A percentile compares a stretch with the other conserved stretches of the same genome.
Conservation (phyloP, 2,888 invertebrate genomes). For the Standfussiana lucernea region DNA sequence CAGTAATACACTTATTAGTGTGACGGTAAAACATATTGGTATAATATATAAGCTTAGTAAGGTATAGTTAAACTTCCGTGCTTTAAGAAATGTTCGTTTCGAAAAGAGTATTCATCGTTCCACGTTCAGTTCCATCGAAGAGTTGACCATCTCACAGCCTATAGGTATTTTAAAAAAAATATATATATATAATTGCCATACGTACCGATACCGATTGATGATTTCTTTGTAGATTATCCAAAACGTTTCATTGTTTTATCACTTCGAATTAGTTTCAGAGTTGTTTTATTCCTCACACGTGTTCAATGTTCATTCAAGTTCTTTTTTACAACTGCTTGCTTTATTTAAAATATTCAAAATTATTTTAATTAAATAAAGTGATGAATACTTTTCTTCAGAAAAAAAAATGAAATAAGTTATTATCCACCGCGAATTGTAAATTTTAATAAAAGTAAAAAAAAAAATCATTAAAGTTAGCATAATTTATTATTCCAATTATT, state of each 20-base stretch:
- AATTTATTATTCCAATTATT: slow-evolving; percentile 25
- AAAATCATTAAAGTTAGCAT: slow-evolving; percentile 4
- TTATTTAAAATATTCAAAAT: not conserved
- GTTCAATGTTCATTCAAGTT: slow-evolving; percentile 14
- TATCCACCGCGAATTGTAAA: not conserved
- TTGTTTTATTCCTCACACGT: not conserved
- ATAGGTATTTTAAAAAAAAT: not conserved
- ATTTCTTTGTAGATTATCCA: not conserved
- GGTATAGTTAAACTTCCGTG: not conserved
- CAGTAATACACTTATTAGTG: not conserved
- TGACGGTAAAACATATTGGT: not conserved
- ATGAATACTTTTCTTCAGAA: not conserved
- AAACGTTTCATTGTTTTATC: not conserved
- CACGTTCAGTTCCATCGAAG: not conserved
- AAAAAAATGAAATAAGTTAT: not conserved
- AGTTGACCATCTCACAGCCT: not conserved
- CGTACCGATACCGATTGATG: slow-evolving; percentile 33
- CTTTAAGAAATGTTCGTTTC: not conserved
- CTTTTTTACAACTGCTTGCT: slow-evolving; percentile 8
- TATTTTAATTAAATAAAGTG: too few relatives aligned
- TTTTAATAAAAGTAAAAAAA: too few relatives aligned
- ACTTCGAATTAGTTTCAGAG: not conserved
- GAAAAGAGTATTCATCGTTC: not conserved
- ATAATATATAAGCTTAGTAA: not conserved
- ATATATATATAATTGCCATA: slow-evolving; percentile 10